Percentiles rank a stretch among this genome's conserved stretches.
phyloP scores from a whole-genome alignment of 2,113 vertebrate species.

The Carassius carassius region DNA sequence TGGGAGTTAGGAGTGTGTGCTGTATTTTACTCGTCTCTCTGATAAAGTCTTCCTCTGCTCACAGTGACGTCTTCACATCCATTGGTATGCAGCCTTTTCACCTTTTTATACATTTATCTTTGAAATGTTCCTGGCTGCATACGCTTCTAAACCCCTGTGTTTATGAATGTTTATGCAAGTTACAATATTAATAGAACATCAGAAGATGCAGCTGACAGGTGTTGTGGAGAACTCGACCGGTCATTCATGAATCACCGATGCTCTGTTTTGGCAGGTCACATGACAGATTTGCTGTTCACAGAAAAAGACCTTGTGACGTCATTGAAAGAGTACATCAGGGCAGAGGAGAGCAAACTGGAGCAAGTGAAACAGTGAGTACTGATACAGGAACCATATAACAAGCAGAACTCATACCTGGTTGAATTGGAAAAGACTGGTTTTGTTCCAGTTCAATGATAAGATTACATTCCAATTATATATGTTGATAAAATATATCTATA shows the following conservation, averaged over 20 bases:
- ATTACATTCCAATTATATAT: too few species aligned
- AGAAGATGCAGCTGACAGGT: background rate
- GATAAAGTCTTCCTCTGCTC: conserved; percentile 73
- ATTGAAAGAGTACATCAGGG: conserved; percentile 92
- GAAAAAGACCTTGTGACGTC: conserved; percentile 91
- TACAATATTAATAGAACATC: background rate
- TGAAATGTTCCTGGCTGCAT: background rate
- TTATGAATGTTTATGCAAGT: background rate
- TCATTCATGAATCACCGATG: background rate
- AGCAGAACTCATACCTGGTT: too few species aligned
- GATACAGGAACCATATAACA: too few species aligned
- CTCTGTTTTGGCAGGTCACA: conserved; percentile 81
- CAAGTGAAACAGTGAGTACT: conserved; percentile 84
- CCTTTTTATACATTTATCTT: background rate
- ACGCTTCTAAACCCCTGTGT: background rate
- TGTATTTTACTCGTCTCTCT: conserved; percentile 73
- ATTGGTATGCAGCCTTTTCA: conserved; percentile 80
- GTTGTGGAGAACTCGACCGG: background rate
- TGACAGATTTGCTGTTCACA: conserved; percentile 91
- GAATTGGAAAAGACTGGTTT: too few species aligned
- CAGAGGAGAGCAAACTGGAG: conserved; percentile 89
- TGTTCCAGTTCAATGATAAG: too few species aligned
- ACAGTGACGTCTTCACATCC: conserved; percentile 90
- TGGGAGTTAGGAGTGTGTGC: conserved; percentile 63
- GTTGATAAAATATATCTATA: too few species aligned